Percentiles rank a stretch among this genome's conserved stretches.
phyloP scores from a whole-genome alignment of 2,888 invertebrate genomes.

The Lamellibrachia satsuma region DNA sequence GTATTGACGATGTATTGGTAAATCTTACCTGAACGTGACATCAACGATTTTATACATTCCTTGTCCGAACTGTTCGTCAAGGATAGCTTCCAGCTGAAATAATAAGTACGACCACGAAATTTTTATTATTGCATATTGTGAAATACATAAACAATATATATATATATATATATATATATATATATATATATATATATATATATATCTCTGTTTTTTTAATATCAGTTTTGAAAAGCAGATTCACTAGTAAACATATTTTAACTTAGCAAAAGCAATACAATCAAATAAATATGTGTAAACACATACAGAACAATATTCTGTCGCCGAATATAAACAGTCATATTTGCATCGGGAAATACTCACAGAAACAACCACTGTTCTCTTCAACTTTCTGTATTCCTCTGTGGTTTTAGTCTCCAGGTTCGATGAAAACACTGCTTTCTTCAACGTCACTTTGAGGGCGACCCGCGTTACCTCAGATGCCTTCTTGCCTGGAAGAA shows the following conservation, averaged over 20 bases:
- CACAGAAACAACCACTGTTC: neutral
- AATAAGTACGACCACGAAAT: neutral
- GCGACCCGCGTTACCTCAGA: neutral
- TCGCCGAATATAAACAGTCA: no score
- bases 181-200: no score
- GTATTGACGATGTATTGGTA: neutral
- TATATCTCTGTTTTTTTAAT: no score
- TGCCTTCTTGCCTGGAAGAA: neutral
- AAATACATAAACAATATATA: no score
- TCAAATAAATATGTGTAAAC: neutral
- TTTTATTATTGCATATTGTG: no score
- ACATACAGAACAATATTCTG: no score
- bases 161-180: no score
- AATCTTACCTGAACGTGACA: neutral
- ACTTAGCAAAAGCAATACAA: no score
- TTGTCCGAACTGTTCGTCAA: neutral
- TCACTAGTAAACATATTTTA: no score
- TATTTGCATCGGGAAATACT: neutral
- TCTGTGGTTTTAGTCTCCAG: neutral
- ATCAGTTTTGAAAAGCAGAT: no score
- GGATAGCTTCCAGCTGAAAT: neutral
- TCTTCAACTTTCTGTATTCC: neutral
- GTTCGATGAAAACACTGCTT: neutral
- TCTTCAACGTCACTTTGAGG: neutral
- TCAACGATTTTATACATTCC: neutral